A percentile compares a stretch with the other conserved stretches of the same genome.
Conservation (phyloP, 1,140 invertebrate genomes). For the Apis cerana region DNA sequence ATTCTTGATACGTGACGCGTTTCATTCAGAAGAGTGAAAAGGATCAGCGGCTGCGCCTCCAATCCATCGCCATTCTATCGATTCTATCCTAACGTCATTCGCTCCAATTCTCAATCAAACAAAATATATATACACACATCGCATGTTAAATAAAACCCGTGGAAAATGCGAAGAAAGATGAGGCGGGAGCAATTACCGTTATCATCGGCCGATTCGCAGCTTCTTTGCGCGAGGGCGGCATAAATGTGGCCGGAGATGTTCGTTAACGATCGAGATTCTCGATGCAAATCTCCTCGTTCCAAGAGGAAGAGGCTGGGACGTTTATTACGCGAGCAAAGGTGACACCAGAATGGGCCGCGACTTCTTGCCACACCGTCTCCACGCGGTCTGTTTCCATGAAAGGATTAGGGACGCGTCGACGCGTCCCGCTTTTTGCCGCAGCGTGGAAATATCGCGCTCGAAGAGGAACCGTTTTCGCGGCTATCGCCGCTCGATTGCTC, state of each 20-base stretch:
- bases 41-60: too few relatives aligned
- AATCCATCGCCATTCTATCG: slow-evolving; percentile 21
- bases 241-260: not conserved
- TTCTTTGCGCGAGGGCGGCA: not conserved
- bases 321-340: slow-evolving; percentile 34
- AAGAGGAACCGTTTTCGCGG: slow-evolving; percentile 27
- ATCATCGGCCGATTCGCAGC: not conserved
- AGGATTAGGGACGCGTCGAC: slow-evolving; percentile 38
- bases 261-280: slow-evolving; percentile 23
- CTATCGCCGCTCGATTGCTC: not conserved
- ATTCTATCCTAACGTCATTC: slow-evolving; percentile 15
- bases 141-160: too few relatives aligned
- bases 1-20: not conserved
- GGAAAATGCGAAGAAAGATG: too few relatives aligned
- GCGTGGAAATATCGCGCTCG: slow-evolving; percentile 5
- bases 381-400: slow-evolving; percentile 32
- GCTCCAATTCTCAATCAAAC: slow-evolving; percentile 36
- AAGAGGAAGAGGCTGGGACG: not conserved
- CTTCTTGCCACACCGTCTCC: slow-evolving; percentile 31
- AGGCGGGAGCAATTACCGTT: not conserved
- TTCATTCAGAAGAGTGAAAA: too few relatives aligned
- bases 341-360: slow-evolving; percentile 44
- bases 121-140: too few relatives aligned
- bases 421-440: slow-evolving; percentile 7
- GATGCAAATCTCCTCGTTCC: not conserved